Percentiles rank a stretch among this genome's conserved stretches.
Evolutionary conservation across 2,797 vertebrate species (phyloP).

Genomic region (Ciconia nigra): DNA sequence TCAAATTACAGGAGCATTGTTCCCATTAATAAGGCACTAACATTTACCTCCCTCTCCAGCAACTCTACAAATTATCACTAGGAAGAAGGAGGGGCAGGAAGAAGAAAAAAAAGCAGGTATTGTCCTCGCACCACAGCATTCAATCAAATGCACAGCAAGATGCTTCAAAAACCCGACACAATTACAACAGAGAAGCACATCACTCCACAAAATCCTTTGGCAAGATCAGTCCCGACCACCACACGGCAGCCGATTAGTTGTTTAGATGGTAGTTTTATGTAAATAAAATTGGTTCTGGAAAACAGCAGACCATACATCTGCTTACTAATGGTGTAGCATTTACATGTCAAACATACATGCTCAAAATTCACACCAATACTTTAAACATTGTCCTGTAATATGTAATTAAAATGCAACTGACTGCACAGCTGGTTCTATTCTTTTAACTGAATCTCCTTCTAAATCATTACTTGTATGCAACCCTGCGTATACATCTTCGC

Average conservation of each 20-base stretch:
- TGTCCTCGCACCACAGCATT: background rate
- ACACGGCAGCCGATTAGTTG: fast-evolving
- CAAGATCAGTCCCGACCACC: background rate
- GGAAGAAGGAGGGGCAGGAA: background rate
- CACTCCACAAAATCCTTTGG: background rate
- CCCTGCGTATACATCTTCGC: background rate
- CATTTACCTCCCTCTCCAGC: background rate
- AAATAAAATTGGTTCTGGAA: background rate
- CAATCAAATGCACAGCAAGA: background rate
- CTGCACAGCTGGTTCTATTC: background rate
- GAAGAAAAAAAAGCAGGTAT: fast-evolving
- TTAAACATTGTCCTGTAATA: background rate
- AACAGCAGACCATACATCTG: background rate
- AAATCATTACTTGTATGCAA: background rate
- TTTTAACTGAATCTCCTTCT: background rate
- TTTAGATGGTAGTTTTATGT: background rate
- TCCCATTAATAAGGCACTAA: background rate
- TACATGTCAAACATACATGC: background rate
- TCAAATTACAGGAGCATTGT: background rate
- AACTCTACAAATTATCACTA: background rate
- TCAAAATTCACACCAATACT: background rate
- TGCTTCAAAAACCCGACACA: background rate
- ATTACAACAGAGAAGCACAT: background rate
- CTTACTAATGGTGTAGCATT: background rate
- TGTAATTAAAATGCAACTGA: background rate